phyloP scores from a whole-genome alignment of 2,888 invertebrate species.

The Synergus japonicus region DNA sequence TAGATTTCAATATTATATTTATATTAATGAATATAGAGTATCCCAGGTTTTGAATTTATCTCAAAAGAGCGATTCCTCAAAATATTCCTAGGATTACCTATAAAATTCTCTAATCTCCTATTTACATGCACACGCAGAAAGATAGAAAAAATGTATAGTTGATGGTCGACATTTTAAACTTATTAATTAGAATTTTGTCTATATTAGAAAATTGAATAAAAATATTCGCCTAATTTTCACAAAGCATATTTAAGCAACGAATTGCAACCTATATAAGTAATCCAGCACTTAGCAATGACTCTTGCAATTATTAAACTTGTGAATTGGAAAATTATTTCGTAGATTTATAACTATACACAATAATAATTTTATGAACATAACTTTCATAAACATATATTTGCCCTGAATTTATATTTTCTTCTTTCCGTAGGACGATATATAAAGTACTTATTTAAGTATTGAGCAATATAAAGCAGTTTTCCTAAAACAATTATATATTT shows the following conservation, averaged over 20 bases:
- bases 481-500: neutral
- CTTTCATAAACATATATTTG: neutral
- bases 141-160: neutral
- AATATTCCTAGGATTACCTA: neutral
- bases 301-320: neutral
- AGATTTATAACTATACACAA: neutral
- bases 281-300: neutral
- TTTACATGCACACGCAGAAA: neutral
- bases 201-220: neutral
- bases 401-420: neutral
- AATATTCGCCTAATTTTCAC: neutral
- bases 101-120: neutral
- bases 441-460: neutral
- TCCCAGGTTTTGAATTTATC: conserved; percentile 2
- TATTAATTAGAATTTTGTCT: neutral
- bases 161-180: conserved; percentile 1
- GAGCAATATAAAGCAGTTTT: neutral
- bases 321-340: neutral
- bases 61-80: neutral
- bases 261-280: conserved; percentile 14
- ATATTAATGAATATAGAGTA: conserved; percentile 22
- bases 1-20: neutral
- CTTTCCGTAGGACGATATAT: neutral
- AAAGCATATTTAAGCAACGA: conserved; percentile 1
- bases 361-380: neutral